phyloP scores from a whole-genome alignment of 53 echinoderm and acorn worm genomes.

The Antedon mediterranea region DNA sequence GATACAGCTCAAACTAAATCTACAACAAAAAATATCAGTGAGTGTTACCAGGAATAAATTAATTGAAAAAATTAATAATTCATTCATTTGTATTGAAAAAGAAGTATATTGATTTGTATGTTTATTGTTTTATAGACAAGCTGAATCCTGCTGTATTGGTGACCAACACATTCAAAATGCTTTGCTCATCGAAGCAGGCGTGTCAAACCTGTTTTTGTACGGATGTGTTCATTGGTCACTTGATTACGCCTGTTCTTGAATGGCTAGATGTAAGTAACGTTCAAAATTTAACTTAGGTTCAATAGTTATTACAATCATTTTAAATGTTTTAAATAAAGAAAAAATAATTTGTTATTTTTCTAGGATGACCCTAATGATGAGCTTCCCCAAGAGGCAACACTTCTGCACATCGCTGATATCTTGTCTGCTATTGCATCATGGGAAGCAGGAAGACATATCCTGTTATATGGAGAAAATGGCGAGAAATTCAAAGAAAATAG shows the following conservation, averaged over 20 bases:
- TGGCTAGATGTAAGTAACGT: conserved; percentile 31
- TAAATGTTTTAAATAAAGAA: not conserved
- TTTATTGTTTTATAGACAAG: conserved; percentile 18
- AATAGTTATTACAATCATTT: not conserved
- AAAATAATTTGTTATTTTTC: not conserved
- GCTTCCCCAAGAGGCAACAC: conserved; percentile 44
- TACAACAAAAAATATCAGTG: not conserved
- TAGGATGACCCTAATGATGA: not conserved
- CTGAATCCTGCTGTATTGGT: conserved; percentile 55
- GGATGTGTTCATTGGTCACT: conserved; percentile 48
- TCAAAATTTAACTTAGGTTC: too few species aligned
- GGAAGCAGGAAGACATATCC: conserved; percentile 54
- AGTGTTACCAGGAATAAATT: too few species aligned
- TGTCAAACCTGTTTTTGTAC: conserved; percentile 59
- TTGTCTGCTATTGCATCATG: conserved; percentile 77
- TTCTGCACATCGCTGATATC: conserved; percentile 73
- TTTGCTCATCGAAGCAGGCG: conserved; percentile 39
- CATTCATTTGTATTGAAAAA: too few species aligned
- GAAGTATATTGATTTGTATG: too few species aligned
- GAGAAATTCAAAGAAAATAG: conserved; percentile 25
- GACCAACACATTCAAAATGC: conserved; percentile 56
- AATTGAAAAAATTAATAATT: too few species aligned
- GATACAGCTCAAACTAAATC: conserved; percentile 10
- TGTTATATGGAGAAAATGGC: conserved; percentile 77
- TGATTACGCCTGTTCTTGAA: conserved; percentile 50